Base-by-base conservation (phyloP, 2,113 vertebrate species). In the Cynopterus brachyotis region DNA sequence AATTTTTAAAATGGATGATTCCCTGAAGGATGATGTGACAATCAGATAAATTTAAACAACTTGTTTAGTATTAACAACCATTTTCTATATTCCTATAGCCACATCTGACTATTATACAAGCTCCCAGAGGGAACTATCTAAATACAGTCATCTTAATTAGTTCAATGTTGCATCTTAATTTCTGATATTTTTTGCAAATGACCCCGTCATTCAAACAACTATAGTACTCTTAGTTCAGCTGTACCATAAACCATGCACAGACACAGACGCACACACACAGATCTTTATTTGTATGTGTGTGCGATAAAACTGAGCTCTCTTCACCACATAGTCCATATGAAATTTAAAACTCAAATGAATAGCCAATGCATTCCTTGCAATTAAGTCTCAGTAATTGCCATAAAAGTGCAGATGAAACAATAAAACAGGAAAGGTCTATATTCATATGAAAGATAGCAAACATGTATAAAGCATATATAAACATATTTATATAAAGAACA, bases 131-230 rank as follows among this genome's bases (percentile, higher is more conserved):
- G 20, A 78, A 83, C 2, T 28, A 80, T 84, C 20, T 53, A 94
- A 89, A 91, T 35, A 70, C 3, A 64, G 7, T 82, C 50, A 83
- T 7, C 37, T 26, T 89, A 90, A 57, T 64, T 87, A 45, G 11
- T 57, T 94, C 30, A 88, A 45, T 95, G 70, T 96, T 91, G 50
- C 19, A 67, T 66, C 66, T 93, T 81, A 89, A 89, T 85, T 76
- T 85, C 83, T 89, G 2, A n/a, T 35, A 6, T 75, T 90, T 91
- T 95, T 91, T 73, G 24, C 45, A 66, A 96, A 81, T 47, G 2
- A 42, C 47, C 69, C 13, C 62, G 35, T 64, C 24, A 92, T 17
- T 76, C 45, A 82, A 70, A 64, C 75, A 17, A 80, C 20, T 72
- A 15, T 32, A 75, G 35, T 28, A 60, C 5, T 96, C 45, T 22